phyloP scores from a whole-genome alignment of 2,113 vertebrate genomes.

The Macrotus californicus region DNA sequence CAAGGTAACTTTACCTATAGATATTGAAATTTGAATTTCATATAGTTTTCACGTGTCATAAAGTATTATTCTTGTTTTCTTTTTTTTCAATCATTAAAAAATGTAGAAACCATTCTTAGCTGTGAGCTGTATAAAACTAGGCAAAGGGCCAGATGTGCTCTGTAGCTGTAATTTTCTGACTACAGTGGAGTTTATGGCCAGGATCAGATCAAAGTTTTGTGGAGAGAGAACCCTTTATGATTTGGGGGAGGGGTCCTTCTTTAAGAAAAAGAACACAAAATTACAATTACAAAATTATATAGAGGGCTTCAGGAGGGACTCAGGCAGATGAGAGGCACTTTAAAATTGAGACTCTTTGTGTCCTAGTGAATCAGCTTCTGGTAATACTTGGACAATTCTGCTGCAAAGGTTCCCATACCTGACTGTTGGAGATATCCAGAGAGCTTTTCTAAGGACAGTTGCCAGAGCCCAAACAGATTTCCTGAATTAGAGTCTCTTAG shows the following conservation, averaged over 20 bases:
- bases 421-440: background rate
- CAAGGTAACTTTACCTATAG: background rate
- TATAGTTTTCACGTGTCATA: background rate
- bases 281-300: background rate
- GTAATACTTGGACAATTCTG: background rate
- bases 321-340: background rate
- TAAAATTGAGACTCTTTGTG: background rate
- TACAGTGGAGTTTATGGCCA: background rate
- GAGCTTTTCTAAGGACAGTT: background rate
- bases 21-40: background rate
- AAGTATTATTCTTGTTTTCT: background rate
- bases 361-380: background rate
- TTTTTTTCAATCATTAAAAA: slow-evolving; percentile 12
- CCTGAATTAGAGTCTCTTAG: background rate
- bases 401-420: background rate
- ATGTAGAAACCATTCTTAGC: background rate
- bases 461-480: background rate
- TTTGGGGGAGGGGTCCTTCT: background rate
- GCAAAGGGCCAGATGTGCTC: background rate
- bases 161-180: background rate
- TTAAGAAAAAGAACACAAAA: background rate
- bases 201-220: background rate
- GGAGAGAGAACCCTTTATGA: background rate
- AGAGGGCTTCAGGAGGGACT: background rate
- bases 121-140: background rate